Base-by-base conservation (phyloP, 2,113 vertebrate species). In the Holacanthus passer region DNA sequence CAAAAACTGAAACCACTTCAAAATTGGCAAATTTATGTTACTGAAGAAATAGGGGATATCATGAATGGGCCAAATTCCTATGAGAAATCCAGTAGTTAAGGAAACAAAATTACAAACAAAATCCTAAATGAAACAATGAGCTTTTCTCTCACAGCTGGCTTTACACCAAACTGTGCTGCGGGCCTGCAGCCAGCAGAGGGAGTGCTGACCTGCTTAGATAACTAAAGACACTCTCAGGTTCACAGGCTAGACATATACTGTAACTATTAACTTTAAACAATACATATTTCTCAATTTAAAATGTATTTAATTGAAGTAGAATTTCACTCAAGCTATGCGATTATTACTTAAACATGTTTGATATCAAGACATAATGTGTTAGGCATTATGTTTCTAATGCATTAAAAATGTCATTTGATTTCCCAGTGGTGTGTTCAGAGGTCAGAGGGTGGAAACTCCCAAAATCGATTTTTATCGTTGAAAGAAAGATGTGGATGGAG, bases 171-270 rank as follows among this genome's bases (percentile, higher is more conserved):
- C 32, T 86, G 89, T 43, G 29, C 59, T 90, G 22, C 43, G 27
- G 48, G 19, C 2, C 3, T 24, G 22, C 47, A 9, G 59, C 92
- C 92, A 90, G 88, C 74, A 93, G 92, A 81, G 82, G 90, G 92
- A 27, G 91, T 60, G 37, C 91, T 87, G 62, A 75, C 70, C 68
- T 47, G 1, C 82, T 66, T 48, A 74, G 66, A 82, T 27, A 74
- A 77, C 64, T 73, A 39, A 45, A 65, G 53, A 45, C 48, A 60
- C 52, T 31, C 39, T 60, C 43, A 64, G 41, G 12, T 67, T 79
- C 32, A 53, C 37, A 22, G 19, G 5, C 5, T 22, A 24, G 5
- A 71, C 16, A 50, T 27, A 5, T 37, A 5, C 32, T 68, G 32
- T 48, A 17, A 73, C 50, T 29, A 48, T 65, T 12, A 37, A 80